These are phyloP conservation scores for Drosophila mimetica DNA, from an alignment of 2,888 invertebrate species.

Conservation along the genomic window DNA sequence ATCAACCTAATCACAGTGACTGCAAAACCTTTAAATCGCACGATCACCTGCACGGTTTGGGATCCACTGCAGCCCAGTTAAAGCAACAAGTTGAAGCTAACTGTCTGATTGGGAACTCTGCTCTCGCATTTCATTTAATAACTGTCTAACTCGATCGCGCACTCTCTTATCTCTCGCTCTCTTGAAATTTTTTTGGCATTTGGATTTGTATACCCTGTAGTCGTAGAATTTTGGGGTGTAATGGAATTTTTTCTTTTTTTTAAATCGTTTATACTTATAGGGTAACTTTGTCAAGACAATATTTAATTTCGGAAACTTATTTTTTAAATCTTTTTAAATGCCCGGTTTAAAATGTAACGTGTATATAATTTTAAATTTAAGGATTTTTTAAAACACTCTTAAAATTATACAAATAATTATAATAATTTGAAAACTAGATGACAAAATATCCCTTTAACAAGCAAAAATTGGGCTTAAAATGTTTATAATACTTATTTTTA, in stretches of 20 bases:
- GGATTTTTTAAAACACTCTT: too few relatives aligned
- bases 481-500: too few relatives aligned
- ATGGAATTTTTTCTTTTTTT: neutral
- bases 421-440: too few relatives aligned
- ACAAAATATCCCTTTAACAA: too few relatives aligned
- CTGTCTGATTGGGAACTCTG: slow-evolving; percentile 5
- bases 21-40: neutral
- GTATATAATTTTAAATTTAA: too few relatives aligned
- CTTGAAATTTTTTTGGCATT: slow-evolving; percentile 1
- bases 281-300: too few relatives aligned
- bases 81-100: slow-evolving; percentile 23
- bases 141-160: slow-evolving; percentile 24
- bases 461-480: too few relatives aligned
- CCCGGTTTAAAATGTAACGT: too few relatives aligned
- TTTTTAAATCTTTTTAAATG: too few relatives aligned
- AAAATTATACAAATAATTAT: too few relatives aligned
- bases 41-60: slow-evolving; percentile 29
- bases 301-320: too few relatives aligned
- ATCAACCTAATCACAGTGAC: neutral
- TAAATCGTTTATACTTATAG: too few relatives aligned
- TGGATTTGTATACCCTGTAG: slow-evolving; percentile 9
- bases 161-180: neutral
- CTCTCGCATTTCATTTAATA: slow-evolving; percentile 34
- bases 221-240: neutral
- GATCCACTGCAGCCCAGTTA: slow-evolving; percentile 2